These are phyloP conservation scores for Nipponacmea schrenckii DNA, from an alignment of 2,888 invertebrate genomes.

Conservation along the genomic window DNA sequence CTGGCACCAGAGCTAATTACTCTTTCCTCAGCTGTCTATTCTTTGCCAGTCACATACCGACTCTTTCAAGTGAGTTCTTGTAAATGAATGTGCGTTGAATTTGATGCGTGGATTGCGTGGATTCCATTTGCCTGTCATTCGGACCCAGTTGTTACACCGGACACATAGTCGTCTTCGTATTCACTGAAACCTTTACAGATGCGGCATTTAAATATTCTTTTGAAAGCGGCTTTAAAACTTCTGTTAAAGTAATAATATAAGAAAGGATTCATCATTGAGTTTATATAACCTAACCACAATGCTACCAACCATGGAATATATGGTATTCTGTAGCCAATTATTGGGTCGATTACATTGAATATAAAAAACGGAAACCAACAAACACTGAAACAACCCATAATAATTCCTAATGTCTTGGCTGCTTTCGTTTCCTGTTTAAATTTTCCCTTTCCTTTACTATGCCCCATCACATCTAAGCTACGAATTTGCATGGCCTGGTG, in stretches of 20 bases:
- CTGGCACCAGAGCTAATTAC: too few relatives aligned
- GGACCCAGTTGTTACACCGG: conserved; percentile 34
- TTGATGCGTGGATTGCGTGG: too few relatives aligned
- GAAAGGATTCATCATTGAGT: conserved; percentile 74
- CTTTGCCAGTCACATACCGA: too few relatives aligned
- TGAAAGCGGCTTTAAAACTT: conserved; percentile 68
- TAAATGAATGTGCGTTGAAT: too few relatives aligned
- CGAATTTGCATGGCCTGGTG: conserved; percentile 60
- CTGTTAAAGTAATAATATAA: conserved; percentile 74
- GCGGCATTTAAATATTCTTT: conserved; percentile 48
- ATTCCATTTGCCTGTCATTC: conserved; percentile 32
- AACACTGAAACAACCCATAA: conserved; percentile 62
- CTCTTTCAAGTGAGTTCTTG: too few relatives aligned
- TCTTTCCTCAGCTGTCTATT: too few relatives aligned
- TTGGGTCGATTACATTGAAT: conserved; percentile 59
- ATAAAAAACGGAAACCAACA: conserved; percentile 65
- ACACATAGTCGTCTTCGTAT: conserved; percentile 47
- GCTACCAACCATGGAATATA: conserved; percentile 57
- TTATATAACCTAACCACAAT: conserved; percentile 62
- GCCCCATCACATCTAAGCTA: conserved; percentile 49
- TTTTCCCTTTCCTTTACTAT: conserved; percentile 45
- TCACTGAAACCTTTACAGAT: conserved; percentile 55
- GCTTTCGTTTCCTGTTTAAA: conserved; percentile 62
- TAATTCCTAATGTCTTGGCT: conserved; percentile 61
- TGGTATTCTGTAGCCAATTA: conserved; percentile 56